These are phyloP conservation scores for Scaptomyza montana DNA, from an alignment of 1,140 invertebrate genomes.

Conservation along the genomic window DNA sequence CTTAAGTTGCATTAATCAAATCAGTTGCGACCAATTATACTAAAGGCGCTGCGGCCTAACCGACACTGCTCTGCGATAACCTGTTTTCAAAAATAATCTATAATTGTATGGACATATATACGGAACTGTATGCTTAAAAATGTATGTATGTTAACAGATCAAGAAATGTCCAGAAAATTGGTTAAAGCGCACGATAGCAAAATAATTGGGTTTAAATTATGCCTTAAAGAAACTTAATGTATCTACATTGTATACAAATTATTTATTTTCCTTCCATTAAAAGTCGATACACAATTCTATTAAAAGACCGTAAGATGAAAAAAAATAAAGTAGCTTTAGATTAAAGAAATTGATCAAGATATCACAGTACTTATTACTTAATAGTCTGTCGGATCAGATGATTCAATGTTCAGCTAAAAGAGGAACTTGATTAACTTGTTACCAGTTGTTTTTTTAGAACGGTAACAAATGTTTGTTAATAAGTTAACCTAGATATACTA, in stretches of 20 bases:
- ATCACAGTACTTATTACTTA: no score
- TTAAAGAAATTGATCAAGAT: neutral
- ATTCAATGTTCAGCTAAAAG: neutral
- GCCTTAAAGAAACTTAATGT: conserved; percentile 5
- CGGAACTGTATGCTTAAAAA: neutral
- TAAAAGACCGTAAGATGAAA: no score
- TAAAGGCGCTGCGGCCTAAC: neutral
- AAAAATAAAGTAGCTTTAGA: neutral
- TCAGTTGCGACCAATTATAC: conserved; percentile 20
- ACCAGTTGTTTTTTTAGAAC: neutral
- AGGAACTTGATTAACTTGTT: neutral
- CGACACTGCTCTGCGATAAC: conserved; percentile 18
- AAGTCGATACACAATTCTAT: no score
- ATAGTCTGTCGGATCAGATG: neutral
- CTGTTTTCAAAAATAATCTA: conserved; percentile 24
- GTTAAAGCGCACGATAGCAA: no score
- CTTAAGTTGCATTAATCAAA: conserved; percentile 27
- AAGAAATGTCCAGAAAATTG: conserved; percentile 10
- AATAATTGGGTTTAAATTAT: conserved; percentile 12
- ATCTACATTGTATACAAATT: no score
- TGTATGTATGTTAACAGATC: neutral
- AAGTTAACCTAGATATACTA: neutral
- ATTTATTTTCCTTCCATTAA: no score
- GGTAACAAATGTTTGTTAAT: neutral
- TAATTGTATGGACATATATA: conserved; percentile 1